Percentiles rank a stretch among this genome's conserved stretches.
These are phyloP conservation scores for Cyprinodon brontotheroides DNA, from an alignment of 2,113 vertebrate species.

Conservation along the genomic window DNA sequence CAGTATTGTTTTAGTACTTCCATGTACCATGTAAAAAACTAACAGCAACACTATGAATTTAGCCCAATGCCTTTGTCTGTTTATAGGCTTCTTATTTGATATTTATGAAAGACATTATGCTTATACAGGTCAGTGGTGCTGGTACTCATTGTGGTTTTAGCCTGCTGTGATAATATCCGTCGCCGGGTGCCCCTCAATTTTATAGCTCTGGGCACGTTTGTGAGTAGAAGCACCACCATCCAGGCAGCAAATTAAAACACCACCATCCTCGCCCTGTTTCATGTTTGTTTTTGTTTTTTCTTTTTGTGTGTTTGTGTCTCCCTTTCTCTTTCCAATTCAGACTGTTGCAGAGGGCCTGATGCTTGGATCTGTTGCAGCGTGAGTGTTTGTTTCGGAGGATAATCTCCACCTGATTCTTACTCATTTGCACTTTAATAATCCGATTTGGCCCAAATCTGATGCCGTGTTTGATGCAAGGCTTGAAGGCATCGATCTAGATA, in stretches of 20 bases:
- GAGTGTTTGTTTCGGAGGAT: slow-evolving; percentile 65
- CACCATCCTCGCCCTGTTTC: slow-evolving; percentile 42
- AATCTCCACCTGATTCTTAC: slow-evolving; percentile 26
- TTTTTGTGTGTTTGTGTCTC: slow-evolving; percentile 38
- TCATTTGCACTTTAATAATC: slow-evolving; percentile 59
- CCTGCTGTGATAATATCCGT: slow-evolving; percentile 79
- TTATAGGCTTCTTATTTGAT: slow-evolving; percentile 47
- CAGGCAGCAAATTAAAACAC: slow-evolving; percentile 58
- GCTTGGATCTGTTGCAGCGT: slow-evolving; percentile 81
- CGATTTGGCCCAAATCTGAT: slow-evolving; percentile 37
- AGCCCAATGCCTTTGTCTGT: slow-evolving; percentile 18
- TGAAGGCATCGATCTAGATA: slow-evolving; percentile 45
- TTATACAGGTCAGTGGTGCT: slow-evolving; percentile 64
- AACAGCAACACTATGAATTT: slow-evolving; percentile 17
- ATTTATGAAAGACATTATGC: slow-evolving; percentile 49
- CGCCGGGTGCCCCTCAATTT: slow-evolving; percentile 84
- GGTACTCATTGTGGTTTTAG: slow-evolving; percentile 72
- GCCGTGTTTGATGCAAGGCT: slow-evolving; percentile 6
- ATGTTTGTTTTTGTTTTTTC: slow-evolving; percentile 13
- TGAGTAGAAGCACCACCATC: slow-evolving; percentile 76
- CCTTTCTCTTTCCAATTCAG: slow-evolving; percentile 53
- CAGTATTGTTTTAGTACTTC: not conserved
- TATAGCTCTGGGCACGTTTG: slow-evolving; percentile 84
- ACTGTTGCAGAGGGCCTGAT: slow-evolving; percentile 79
- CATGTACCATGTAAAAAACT: not conserved